A percentile compares a stretch with the other conserved stretches of the same genome.
phyloP scores from a whole-genome alignment of 1,140 invertebrate genomes.

The Drosophila albomicans region DNA sequence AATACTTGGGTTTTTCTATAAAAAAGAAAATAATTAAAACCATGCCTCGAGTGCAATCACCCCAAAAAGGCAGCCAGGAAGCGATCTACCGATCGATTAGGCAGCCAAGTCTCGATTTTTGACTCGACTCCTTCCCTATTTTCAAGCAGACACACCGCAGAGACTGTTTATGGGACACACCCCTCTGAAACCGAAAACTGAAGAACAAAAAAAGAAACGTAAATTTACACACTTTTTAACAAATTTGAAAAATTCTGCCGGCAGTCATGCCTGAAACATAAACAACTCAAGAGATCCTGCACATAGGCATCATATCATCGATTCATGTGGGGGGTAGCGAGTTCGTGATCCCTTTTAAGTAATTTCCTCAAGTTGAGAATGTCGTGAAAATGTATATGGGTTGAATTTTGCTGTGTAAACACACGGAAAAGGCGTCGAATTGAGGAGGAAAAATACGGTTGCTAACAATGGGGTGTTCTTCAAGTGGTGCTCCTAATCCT shows the following conservation, averaged over 20 bases:
- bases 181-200: slow-evolving; percentile 42
- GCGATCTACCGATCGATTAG: slow-evolving; percentile 76
- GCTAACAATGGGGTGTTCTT: slow-evolving; percentile 40
- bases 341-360: slow-evolving; percentile 82
- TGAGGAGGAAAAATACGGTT: slow-evolving; percentile 56
- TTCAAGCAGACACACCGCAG: slow-evolving; percentile 51
- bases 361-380: slow-evolving; percentile 75
- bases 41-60: slow-evolving; percentile 73
- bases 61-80: slow-evolving; percentile 65
- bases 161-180: slow-evolving; percentile 75
- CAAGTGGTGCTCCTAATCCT: slow-evolving; percentile 62
- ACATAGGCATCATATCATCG: slow-evolving; percentile 23
- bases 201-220: slow-evolving; percentile 56
- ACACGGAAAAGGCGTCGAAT: slow-evolving; percentile 73
- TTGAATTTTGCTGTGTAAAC: slow-evolving; percentile 74
- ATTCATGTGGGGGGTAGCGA: slow-evolving; percentile 30
- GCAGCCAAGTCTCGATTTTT: slow-evolving; percentile 59
- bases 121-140: slow-evolving; percentile 34
- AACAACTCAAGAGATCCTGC: slow-evolving; percentile 71
- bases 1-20: slow-evolving; percentile 63
- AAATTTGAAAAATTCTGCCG: slow-evolving; percentile 78
- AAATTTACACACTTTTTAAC: slow-evolving; percentile 83
- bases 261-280: slow-evolving; percentile 80
- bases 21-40: slow-evolving; percentile 52
- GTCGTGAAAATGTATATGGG: slow-evolving; percentile 70